Evolutionary conservation across 2,797 vertebrate genomes (phyloP).

Genomic region (Muscicapa striata): DNA sequence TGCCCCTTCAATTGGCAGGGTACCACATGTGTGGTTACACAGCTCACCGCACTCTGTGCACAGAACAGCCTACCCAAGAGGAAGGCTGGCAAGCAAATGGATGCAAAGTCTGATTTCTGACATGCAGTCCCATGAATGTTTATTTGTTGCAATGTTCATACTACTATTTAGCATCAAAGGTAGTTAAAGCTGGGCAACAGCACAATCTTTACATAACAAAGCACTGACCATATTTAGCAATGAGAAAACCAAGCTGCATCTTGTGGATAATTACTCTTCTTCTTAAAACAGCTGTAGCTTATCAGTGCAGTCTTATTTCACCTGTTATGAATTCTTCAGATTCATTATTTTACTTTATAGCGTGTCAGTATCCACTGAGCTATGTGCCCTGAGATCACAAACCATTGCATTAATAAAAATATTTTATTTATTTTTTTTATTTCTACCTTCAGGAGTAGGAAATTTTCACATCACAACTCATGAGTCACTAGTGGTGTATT

Average conservation of each 20-base stretch:
- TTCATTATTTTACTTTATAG: not conserved
- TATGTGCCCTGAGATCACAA: not conserved
- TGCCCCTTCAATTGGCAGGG: accelerated
- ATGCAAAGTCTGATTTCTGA: not conserved
- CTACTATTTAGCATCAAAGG: not conserved
- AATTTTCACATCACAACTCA: not conserved
- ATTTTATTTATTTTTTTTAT: not conserved
- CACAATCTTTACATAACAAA: not conserved
- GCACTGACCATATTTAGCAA: not conserved
- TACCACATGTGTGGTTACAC: not conserved
- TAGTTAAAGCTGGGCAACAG: not conserved
- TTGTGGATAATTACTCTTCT: not conserved
- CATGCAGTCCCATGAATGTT: accelerated
- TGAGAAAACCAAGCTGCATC: not conserved
- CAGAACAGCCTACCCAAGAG: not conserved
- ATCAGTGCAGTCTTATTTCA: not conserved
- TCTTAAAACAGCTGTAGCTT: not conserved
- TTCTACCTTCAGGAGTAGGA: not conserved
- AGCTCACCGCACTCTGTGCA: not conserved
- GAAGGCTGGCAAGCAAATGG: not conserved
- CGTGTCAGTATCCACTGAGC: not conserved
- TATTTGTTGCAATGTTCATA: not conserved
- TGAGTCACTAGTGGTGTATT: not conserved
- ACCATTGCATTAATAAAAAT: not conserved
- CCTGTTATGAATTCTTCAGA: not conserved